phyloP scores from a whole-genome alignment of 1,140 invertebrate species.

The Ips nitidus region DNA sequence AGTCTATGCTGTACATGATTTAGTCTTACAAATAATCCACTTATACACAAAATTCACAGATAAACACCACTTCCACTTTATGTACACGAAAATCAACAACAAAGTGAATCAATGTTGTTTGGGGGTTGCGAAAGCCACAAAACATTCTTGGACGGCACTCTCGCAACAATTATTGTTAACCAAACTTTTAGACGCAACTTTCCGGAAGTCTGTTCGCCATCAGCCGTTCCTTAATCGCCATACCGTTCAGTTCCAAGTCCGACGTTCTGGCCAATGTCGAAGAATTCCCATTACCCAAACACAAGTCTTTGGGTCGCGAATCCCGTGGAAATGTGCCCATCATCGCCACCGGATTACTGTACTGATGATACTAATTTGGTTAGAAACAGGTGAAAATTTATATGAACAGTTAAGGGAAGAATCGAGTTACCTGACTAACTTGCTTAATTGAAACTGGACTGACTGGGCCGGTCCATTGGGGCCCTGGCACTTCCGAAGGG shows the following conservation, averaged over 20 bases:
- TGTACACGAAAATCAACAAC: too few species aligned
- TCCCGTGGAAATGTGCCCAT: slow-evolving; percentile 51
- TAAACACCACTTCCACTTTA: too few species aligned
- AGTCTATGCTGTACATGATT: too few species aligned
- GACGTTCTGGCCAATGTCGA: slow-evolving; percentile 43
- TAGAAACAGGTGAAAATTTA: background rate
- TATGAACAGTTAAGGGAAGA: background rate
- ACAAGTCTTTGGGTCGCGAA: slow-evolving; percentile 50
- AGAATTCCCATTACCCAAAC: slow-evolving; percentile 45
- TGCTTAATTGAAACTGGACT: slow-evolving; percentile 30
- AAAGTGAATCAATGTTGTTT: too few species aligned
- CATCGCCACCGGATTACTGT: slow-evolving; percentile 50
- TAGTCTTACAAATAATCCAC: too few species aligned
- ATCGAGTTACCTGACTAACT: slow-evolving; percentile 25
- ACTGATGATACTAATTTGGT: slow-evolving; percentile 49
- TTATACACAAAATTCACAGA: too few species aligned
- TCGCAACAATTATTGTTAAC: background rate
- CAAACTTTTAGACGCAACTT: slow-evolving; percentile 65
- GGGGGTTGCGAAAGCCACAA: too few species aligned
- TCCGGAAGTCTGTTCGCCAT: slow-evolving; percentile 74
- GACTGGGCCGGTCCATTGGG: slow-evolving; percentile 47
- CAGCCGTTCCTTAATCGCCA: slow-evolving; percentile 73
- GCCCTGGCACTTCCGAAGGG: slow-evolving; percentile 34
- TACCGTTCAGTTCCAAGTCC: slow-evolving; percentile 60
- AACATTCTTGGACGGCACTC: slow-evolving; percentile 25